A percentile compares a stretch with the other conserved stretches of the same genome.
Conservation (phyloP, 2,888 invertebrate species). For the Yponomeuta plumbellus region DNA sequence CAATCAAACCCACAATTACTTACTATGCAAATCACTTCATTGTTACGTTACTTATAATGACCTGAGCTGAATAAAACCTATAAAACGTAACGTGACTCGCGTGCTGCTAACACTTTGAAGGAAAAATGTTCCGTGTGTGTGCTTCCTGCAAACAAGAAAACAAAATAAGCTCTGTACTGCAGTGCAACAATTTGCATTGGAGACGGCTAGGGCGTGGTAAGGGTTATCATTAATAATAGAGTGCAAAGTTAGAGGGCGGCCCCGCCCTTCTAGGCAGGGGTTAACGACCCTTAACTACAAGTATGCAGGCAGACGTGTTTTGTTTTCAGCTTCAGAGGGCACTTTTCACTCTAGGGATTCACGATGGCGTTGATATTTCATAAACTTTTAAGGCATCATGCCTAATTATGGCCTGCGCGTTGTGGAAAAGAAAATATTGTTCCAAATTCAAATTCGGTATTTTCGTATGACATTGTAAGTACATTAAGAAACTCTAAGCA, state of each 20-base stretch:
- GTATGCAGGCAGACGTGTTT: constrained; percentile 45
- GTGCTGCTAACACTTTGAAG: constrained; percentile 23
- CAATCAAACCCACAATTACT: constrained; percentile 35
- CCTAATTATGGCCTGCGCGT: constrained; percentile 17
- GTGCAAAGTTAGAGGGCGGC: constrained; percentile 63
- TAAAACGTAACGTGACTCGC: constrained; percentile 38
- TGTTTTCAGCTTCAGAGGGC: constrained; percentile 52
- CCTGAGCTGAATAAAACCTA: constrained; percentile 32
- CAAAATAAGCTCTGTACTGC: constrained; percentile 51
- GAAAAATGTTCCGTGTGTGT: constrained; percentile 15
- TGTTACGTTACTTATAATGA: constrained; percentile 23
- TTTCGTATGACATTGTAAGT: too few species aligned
- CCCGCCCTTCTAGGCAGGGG: constrained; percentile 53
- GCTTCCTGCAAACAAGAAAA: constrained; percentile 29
- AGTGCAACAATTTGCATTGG: constrained; percentile 69
- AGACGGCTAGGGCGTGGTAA: constrained; percentile 56
- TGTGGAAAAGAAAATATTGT: too few species aligned
- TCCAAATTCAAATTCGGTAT: too few species aligned
- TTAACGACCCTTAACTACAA: constrained; percentile 63
- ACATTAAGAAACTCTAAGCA: not conserved
- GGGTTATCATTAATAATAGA: constrained; percentile 73
- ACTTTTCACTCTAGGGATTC: constrained; percentile 18
- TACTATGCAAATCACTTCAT: constrained; percentile 60
- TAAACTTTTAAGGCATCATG: constrained; percentile 8
- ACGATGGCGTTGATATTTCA: not conserved